Evolutionary conservation across 2,113 vertebrate species (phyloP).

Genomic region (Sebastes fasciatus): DNA sequence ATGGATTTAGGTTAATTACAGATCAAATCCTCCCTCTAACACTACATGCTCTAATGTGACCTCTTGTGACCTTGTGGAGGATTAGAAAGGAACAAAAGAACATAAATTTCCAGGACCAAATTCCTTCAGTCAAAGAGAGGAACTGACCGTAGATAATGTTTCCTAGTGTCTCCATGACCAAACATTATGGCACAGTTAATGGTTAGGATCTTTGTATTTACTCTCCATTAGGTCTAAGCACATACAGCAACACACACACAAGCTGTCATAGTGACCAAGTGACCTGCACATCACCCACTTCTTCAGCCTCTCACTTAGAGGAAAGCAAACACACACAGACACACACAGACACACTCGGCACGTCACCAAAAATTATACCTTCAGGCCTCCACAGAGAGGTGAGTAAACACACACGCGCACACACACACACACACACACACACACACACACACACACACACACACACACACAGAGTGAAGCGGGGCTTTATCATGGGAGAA

Average conservation of each 20-base stretch:
- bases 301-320: constrained; percentile 81
- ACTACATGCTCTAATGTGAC: background rate
- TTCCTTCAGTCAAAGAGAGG: constrained; percentile 76
- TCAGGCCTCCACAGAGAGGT: constrained; percentile 74
- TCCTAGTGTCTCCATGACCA: constrained; percentile 67
- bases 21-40: background rate
- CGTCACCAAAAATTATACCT: constrained; percentile 71
- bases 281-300: constrained; percentile 70
- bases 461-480: constrained; percentile 29
- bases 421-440: constrained; percentile 53
- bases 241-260: constrained; percentile 57
- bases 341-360: constrained; percentile 69
- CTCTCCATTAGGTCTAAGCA: constrained; percentile 74
- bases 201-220: constrained; percentile 77
- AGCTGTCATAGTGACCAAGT: constrained; percentile 65
- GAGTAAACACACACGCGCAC: constrained; percentile 43
- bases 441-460: constrained; percentile 53
- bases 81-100: constrained; percentile 80
- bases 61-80: constrained; percentile 6
- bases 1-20: constrained; percentile 10
- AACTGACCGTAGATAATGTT: constrained; percentile 73
- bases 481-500: constrained; percentile 75
- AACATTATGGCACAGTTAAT: constrained; percentile 79
- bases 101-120: constrained; percentile 61
- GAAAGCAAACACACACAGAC: constrained; percentile 84